Conservation (phyloP, 2,113 vertebrate species). For the Ailuropoda melanoleuca region DNA sequence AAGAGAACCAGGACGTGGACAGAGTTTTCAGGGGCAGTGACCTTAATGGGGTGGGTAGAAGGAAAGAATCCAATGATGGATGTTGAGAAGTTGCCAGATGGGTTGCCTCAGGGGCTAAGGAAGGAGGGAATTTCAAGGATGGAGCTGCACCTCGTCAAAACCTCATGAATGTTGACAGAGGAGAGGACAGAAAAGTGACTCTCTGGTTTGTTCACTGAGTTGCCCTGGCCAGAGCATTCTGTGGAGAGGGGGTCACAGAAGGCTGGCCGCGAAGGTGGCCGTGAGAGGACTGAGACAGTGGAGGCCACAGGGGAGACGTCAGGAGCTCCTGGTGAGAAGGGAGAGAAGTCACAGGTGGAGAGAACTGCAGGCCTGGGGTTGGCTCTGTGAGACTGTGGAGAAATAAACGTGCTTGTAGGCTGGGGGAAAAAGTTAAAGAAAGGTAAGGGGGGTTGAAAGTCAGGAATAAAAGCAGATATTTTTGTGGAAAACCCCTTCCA, state of each 20-base stretch:
- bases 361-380: background rate
- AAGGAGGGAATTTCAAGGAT: background rate
- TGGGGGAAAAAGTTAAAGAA: background rate
- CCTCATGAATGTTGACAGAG: background rate
- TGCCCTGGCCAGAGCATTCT: background rate
- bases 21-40: background rate
- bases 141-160: background rate
- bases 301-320: fast-evolving
- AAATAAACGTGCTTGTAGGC: background rate
- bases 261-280: too few relatives aligned
- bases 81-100: background rate
- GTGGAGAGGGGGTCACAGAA: background rate
- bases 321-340: background rate
- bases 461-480: background rate
- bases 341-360: background rate
- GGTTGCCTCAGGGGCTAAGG: background rate
- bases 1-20: background rate
- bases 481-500: background rate
- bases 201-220: background rate
- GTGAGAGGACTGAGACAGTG: background rate
- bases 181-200: background rate
- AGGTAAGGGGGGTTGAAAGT: background rate
- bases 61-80: background rate
- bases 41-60: background rate
- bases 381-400: background rate